Evolutionary conservation across 1,140 invertebrate genomes (phyloP), one percentile per base, ranked within the genome.

Genomic region (Cyclina sinensis): DNA sequence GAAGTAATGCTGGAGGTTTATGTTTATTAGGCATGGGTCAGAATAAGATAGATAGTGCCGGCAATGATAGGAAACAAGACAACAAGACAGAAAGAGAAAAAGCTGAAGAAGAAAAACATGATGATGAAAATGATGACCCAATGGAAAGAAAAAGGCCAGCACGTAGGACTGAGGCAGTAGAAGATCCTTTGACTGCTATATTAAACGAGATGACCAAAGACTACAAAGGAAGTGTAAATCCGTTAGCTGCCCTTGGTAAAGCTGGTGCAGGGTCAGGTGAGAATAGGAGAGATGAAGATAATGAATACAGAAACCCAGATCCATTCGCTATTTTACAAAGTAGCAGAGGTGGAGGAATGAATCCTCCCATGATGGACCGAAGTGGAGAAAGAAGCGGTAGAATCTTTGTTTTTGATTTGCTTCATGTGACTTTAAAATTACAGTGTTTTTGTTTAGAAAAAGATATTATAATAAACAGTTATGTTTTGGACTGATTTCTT

Each of bases 51-150:
- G 57, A 21, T 62, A 4, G 57, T 62, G 43, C 43, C 4, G 24
- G 57, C 7, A 3, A 14, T 4, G 51, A 14, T 21, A 57, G 21
- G 21, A 57, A 57, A 57, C n/a, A n/a, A n/a, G n/a, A n/a, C n/a
- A 3, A 21, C 21, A 57, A 57, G 4, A 21, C 18, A 62, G 1
- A 62, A 1, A n/a, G 24, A 11, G 57, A 5, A 4, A 62, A n/a
- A 7, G n/a, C 21, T 4, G 57, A 14, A 27, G 57, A 62, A 11
- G 57, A 62, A 62, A 9, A 62, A 27, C 18, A 62, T 27, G 57
- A 62, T n/a, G 57, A 62, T 62, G 57, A 62, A 27, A 27, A 62
- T 62, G 57, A 62, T 27, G 57, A 62, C n/a, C n/a, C n/a, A 5
- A 27, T 27, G n/a, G 57, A 24, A 27, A 24, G 24, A 11, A n/a